phyloP scores from a whole-genome alignment of 2,797 vertebrate species.

The Clarias platycephalus region DNA sequence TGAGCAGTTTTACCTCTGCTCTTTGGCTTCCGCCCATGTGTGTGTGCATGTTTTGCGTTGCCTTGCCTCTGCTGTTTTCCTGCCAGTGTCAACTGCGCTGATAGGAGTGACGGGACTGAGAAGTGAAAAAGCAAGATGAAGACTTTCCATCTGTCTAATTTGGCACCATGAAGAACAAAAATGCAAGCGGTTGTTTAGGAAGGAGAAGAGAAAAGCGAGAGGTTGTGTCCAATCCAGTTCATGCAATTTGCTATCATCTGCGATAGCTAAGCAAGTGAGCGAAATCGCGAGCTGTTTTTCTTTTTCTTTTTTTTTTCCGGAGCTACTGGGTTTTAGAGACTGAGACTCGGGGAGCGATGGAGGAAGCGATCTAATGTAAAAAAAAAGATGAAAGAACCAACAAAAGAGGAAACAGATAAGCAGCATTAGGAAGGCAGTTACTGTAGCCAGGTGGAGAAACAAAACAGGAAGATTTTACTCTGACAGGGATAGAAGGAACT shows the following conservation, averaged over 20 bases:
- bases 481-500: background rate
- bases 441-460: slow-evolving; percentile 53
- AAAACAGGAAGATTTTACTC: slow-evolving; percentile 41
- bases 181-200: slow-evolving; percentile 18
- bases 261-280: background rate
- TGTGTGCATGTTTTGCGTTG: slow-evolving; percentile 69
- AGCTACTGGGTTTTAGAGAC: background rate
- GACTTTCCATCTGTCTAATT: background rate
- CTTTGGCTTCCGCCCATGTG: slow-evolving; percentile 61
- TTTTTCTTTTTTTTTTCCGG: background rate
- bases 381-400: slow-evolving; percentile 32
- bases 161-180: slow-evolving; percentile 50
- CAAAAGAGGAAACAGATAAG: slow-evolving; percentile 35
- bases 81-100: slow-evolving; percentile 54
- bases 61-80: slow-evolving; percentile 46
- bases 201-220: background rate
- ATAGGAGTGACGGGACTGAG: slow-evolving; percentile 58
- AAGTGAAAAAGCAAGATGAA: slow-evolving; percentile 53
- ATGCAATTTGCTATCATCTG: background rate
- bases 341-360: slow-evolving; percentile 55
- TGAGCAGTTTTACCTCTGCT: slow-evolving; percentile 51
- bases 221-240: slow-evolving; percentile 36
- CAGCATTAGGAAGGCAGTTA: slow-evolving; percentile 48
- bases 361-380: slow-evolving; percentile 43
- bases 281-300: slow-evolving; percentile 9